phyloP scores from a whole-genome alignment of 2,888 invertebrate genomes.

The Eutolmus rufibarbis region DNA sequence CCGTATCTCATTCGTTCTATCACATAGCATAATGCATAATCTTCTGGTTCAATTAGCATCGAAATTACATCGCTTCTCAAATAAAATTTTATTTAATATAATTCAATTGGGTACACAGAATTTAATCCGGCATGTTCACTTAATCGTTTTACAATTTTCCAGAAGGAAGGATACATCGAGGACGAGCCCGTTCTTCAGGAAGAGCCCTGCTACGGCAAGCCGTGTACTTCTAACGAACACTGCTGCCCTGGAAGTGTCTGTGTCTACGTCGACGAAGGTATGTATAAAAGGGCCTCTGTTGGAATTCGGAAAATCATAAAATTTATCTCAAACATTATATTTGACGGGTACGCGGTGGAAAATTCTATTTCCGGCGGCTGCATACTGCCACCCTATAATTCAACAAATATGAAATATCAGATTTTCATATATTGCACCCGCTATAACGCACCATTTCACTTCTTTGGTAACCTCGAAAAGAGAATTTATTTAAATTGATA shows the following conservation, averaged over 20 bases:
- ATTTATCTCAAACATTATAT: background rate
- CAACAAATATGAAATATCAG: background rate
- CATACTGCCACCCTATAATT: background rate
- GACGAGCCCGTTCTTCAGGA: conserved; percentile 67
- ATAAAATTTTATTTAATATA: conserved; percentile 10
- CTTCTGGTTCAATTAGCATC: conserved; percentile 8
- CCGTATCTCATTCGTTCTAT: background rate
- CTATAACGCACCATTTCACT: background rate
- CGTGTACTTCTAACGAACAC: conserved; percentile 79
- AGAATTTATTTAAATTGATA: background rate
- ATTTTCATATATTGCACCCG: background rate
- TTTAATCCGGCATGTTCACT: background rate
- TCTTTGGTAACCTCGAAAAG: background rate
- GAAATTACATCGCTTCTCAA: background rate
- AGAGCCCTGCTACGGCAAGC: conserved; percentile 79
- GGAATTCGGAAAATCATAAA: background rate
- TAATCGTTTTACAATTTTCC: background rate
- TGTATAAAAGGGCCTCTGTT: conserved; percentile 51
- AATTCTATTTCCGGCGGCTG: background rate
- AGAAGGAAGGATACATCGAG: conserved; percentile 54
- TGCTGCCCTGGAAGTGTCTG: conserved; percentile 86
- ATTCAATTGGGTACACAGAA: background rate
- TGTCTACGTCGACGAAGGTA: conserved; percentile 68
- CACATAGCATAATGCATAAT: background rate
- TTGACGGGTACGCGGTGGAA: background rate